phyloP scores from a whole-genome alignment of 2,113 vertebrate species.

The Podocnemis expansa region DNA sequence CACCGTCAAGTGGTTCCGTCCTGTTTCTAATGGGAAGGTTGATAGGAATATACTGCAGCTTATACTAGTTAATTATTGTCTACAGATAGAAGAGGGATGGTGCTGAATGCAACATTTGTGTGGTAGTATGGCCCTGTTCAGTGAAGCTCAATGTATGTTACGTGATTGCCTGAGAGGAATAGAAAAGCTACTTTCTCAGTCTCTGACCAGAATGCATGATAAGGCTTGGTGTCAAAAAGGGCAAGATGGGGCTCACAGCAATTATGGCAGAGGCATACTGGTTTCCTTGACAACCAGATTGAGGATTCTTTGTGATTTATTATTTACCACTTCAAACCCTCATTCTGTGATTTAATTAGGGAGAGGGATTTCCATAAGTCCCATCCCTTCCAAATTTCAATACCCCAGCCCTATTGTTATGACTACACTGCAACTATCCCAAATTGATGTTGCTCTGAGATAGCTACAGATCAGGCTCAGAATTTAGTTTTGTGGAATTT shows the following conservation, averaged over 20 bases:
- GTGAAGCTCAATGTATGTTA: slow-evolving; percentile 73
- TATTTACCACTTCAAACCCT: slow-evolving; percentile 85
- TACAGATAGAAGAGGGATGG: slow-evolving; percentile 44
- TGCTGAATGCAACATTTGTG: slow-evolving; percentile 64
- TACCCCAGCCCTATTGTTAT: slow-evolving; percentile 27
- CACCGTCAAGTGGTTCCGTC: slow-evolving; percentile 51
- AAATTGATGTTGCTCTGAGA: slow-evolving; percentile 14
- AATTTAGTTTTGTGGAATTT: neutral
- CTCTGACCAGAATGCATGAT: slow-evolving; percentile 87
- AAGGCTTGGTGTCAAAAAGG: slow-evolving; percentile 83
- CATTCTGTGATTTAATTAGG: slow-evolving; percentile 85
- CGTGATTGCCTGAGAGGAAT: slow-evolving; percentile 78
- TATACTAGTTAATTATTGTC: slow-evolving; percentile 57
- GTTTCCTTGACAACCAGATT: slow-evolving; percentile 90
- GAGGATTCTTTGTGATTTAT: slow-evolving; percentile 87
- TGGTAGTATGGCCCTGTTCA: slow-evolving; percentile 62
- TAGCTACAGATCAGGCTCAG: neutral
- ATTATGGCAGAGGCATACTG: slow-evolving; percentile 82
- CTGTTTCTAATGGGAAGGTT: slow-evolving; percentile 60
- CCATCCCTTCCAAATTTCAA: slow-evolving; percentile 63
- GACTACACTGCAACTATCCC: neutral
- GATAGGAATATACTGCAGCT: slow-evolving; percentile 68
- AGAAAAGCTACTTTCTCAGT: slow-evolving; percentile 79
- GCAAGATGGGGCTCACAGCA: slow-evolving; percentile 82
- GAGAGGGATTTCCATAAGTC: slow-evolving; percentile 67